These are phyloP conservation scores for Coptodon rendalli DNA, from an alignment of 2,113 vertebrate species.

Conservation along the genomic window DNA sequence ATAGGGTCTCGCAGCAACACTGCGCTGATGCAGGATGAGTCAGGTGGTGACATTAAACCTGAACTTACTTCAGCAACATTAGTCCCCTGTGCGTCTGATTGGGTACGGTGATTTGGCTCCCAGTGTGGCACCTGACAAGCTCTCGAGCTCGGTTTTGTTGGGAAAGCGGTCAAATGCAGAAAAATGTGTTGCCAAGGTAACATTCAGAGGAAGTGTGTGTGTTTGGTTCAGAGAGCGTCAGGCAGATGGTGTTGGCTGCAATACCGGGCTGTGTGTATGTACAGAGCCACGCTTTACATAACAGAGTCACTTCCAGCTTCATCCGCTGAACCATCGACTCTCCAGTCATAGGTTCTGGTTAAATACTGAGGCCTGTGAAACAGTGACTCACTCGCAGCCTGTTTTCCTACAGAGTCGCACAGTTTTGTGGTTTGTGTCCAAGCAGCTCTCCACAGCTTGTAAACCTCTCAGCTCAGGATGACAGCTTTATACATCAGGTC, in stretches of 20 bases:
- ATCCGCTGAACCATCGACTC: background rate
- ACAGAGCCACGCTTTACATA: background rate
- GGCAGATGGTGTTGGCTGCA: constrained; percentile 29
- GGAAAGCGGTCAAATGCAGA: background rate
- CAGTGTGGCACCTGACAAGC: background rate
- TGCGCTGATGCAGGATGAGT: constrained; percentile 31
- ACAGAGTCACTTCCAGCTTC: background rate
- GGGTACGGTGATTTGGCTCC: background rate
- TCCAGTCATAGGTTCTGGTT: constrained; percentile 7
- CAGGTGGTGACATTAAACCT: constrained; percentile 16
- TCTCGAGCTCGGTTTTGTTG: background rate
- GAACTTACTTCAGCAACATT: background rate
- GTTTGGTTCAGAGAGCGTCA: background rate
- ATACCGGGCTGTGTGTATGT: background rate
- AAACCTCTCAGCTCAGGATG: background rate
- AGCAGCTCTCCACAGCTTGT: background rate
- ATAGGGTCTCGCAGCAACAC: background rate
- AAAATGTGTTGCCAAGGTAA: constrained; percentile 42
- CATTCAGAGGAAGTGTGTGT: background rate
- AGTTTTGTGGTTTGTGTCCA: background rate
- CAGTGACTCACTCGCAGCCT: constrained; percentile 31
- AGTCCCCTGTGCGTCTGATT: background rate
- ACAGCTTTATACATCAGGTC: background rate
- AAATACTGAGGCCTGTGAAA: constrained; percentile 6
- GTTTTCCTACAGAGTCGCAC: background rate